Percentiles rank a stretch among this genome's conserved stretches.
phyloP scores from a whole-genome alignment of 2,113 vertebrate species.

The Gasterosteus aculeatus region DNA sequence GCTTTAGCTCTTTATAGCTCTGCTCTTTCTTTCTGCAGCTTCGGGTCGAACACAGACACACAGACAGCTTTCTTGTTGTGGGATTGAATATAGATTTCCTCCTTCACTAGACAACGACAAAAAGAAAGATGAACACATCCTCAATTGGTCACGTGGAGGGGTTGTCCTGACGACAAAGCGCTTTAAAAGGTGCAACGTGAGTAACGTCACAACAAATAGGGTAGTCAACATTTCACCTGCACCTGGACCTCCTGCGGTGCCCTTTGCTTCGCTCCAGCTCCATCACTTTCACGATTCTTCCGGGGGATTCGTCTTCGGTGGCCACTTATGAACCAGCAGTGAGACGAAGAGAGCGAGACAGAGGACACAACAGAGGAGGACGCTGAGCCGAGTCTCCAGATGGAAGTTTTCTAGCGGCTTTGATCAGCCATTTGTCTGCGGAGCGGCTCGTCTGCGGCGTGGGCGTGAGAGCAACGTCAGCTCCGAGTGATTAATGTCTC shows the following conservation, averaged over 20 bases:
- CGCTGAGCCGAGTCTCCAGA: conserved; percentile 28
- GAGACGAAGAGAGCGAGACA: background rate
- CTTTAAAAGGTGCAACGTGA: background rate
- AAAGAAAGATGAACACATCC: background rate
- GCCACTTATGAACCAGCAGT: conserved; percentile 48
- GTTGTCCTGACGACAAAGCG: background rate
- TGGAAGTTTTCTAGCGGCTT: conserved; percentile 32
- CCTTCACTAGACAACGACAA: background rate
- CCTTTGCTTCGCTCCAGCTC: background rate
- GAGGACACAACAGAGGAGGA: conserved; percentile 39
- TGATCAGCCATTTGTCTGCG: conserved; percentile 48
- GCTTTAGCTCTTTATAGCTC: conserved; percentile 6
- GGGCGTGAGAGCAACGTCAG: conserved; percentile 50
- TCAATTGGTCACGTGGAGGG: background rate
- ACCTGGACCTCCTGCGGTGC: too few relatives aligned
- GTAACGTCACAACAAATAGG: too few relatives aligned
- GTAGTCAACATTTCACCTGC: background rate
- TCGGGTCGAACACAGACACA: background rate
- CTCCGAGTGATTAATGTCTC: conserved; percentile 52
- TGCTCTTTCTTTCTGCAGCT: conserved; percentile 1
- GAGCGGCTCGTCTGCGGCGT: conserved; percentile 39
- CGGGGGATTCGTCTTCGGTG: conserved; percentile 25
- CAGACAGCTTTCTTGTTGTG: conserved; percentile 15
- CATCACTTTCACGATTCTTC: conserved; percentile 1
- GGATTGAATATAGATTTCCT: conserved; percentile 5